Evolutionary conservation across 2,888 invertebrate genomes (phyloP).

Genomic region (Melolontha melolontha): DNA sequence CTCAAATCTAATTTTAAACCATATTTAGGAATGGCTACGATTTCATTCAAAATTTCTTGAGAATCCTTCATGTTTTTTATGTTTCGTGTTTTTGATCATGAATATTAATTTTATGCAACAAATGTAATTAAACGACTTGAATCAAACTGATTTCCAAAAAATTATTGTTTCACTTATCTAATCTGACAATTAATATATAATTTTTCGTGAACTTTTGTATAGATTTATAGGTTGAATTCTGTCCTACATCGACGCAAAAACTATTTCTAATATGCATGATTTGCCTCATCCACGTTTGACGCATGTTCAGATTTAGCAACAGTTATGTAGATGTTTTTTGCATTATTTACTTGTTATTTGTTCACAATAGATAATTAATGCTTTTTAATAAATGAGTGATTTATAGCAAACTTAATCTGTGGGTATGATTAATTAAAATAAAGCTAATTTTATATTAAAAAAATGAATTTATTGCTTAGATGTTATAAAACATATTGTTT

Average conservation of each 20-base stretch:
- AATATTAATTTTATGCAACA: no score
- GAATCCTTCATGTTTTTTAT: slow-evolving; percentile 22
- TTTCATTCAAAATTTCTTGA: background rate
- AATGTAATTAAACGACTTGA: no score
- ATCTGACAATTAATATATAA: slow-evolving; percentile 29
- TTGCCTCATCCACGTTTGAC: background rate
- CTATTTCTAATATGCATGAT: slow-evolving; percentile 9
- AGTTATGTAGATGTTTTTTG: background rate
- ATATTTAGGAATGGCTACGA: slow-evolving; percentile 69
- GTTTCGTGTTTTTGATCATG: background rate
- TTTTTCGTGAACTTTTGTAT: slow-evolving; percentile 3
- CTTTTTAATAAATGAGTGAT: no score
- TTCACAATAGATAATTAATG: no score
- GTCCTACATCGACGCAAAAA: background rate
- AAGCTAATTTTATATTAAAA: no score
- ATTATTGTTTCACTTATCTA: slow-evolving; percentile 15
- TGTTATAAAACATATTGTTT: no score
- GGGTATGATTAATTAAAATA: no score
- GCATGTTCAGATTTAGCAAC: background rate
- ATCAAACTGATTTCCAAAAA: no score
- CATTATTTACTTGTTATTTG: background rate
- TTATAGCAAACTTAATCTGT: no score
- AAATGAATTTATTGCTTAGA: no score
- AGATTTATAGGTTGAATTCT: background rate
- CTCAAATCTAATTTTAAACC: slow-evolving; percentile 81